These are phyloP conservation scores for Girardinus metallicus DNA, from an alignment of 2,797 vertebrate genomes.

Conservation along the genomic window DNA sequence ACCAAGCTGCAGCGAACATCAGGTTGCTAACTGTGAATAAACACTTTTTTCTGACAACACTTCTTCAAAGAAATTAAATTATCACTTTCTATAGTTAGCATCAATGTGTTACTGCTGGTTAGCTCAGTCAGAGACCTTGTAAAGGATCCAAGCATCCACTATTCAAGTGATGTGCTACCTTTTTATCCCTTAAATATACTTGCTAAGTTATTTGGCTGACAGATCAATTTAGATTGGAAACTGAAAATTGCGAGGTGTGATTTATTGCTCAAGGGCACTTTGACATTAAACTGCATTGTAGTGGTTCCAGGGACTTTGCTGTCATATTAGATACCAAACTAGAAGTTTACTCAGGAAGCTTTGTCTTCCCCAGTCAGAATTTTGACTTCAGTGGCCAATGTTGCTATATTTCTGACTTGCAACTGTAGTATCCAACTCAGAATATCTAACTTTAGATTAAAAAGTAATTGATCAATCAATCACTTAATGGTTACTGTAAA, in stretches of 20 bases:
- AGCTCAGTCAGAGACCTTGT: neutral
- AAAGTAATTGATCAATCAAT: neutral
- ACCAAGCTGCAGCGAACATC: too few species aligned
- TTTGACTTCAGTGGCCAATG: neutral
- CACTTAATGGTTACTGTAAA: neutral
- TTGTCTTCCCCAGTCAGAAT: neutral
- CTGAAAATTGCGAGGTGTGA: neutral
- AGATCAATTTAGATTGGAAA: neutral
- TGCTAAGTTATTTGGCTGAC: neutral
- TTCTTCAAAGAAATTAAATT: slow-evolving; percentile 2
- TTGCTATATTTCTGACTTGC: neutral
- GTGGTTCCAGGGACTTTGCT: neutral
- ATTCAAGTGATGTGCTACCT: neutral
- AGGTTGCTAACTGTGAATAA: neutral
- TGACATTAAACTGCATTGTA: neutral
- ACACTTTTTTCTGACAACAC: neutral
- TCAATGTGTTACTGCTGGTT: neutral
- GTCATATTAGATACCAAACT: neutral
- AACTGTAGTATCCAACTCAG: neutral
- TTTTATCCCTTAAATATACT: neutral
- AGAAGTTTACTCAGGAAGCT: neutral
- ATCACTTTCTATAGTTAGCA: neutral
- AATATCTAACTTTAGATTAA: neutral
- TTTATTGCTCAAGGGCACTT: neutral
- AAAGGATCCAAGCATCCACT: neutral